These are phyloP conservation scores for Fukomys damarensis DNA, from an alignment of 2,113 vertebrate genomes.

Conservation along the genomic window DNA sequence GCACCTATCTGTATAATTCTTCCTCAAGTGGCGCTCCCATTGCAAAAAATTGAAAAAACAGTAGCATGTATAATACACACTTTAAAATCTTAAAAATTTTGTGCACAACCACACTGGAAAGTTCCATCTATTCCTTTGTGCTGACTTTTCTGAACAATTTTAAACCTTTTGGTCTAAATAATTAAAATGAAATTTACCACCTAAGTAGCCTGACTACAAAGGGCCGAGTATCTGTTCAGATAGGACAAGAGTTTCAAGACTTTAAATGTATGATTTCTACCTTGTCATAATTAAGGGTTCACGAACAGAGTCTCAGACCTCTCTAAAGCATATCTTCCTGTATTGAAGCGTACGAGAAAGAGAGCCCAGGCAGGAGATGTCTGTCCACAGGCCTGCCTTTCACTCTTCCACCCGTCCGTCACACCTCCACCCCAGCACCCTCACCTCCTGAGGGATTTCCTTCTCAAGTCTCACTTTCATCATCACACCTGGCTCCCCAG, in stretches of 20 bases:
- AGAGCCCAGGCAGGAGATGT: background rate
- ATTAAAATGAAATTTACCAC: background rate
- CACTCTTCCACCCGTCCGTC: background rate
- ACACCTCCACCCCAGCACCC: background rate
- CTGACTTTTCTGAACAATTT: background rate
- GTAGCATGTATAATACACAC: background rate
- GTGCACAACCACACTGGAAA: background rate
- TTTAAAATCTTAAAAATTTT: background rate
- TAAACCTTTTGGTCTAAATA: background rate
- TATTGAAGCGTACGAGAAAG: background rate
- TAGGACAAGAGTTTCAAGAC: background rate
- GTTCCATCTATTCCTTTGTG: background rate
- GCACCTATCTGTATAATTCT: background rate
- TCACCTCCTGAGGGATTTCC: background rate
- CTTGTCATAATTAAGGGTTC: background rate
- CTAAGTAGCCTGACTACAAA: background rate
- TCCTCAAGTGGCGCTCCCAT: background rate
- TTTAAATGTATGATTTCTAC: background rate
- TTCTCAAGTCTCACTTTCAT: background rate
- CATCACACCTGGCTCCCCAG: background rate
- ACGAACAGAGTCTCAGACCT: background rate
- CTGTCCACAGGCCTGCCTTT: background rate
- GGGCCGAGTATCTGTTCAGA: background rate
- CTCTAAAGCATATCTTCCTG: background rate
- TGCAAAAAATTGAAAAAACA: background rate